Base-by-base conservation (phyloP, 1,140 invertebrate genomes). In the Cataglyphis hispanica region DNA sequence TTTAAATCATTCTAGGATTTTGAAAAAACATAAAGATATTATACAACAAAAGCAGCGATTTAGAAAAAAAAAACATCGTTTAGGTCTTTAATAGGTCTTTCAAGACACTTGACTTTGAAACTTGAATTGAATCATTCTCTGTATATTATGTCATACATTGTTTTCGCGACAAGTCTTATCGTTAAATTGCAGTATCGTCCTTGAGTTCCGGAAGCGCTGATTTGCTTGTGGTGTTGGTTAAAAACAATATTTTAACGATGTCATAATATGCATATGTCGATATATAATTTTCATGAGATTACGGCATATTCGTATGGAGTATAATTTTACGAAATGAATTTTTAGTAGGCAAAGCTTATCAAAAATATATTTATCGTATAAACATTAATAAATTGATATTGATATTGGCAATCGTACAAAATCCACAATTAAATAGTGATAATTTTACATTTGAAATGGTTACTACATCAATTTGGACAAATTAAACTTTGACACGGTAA, bases 111-210 rank as follows among this genome's bases (percentile, higher is more conserved):
- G 13, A 80, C 16, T 13, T 19, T 22, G 13, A 66, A 67, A n/a
- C 13, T 66, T 5, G 11, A 22, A 22, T n/a, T 6, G 13, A 22
- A 40, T 58, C 25, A 34, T 43, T 10, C 4, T 31, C 0, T 16
- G 11, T 58, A 25, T n/a, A 19, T 58, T 31, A 31, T 11, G 19
- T 3, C 25, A 22, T 34, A 37, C 53, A 34, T 7, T 8, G 31
- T n/a, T 53, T 69, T n/a, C 34, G 11, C 34, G 76, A 70, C 53
- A 43, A 13, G 31, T 74, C 19, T 83, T 83, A 83, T 72, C 78
- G 13, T n/a, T 22, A 40, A 31, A 22, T 13, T 60, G 37, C 58
- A 11, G 16, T 16, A 25, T 27, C 27, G 78, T 8, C 53, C 78
- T 74, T 83, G 67, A 50, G 11, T n/a, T 34, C 46, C 78, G 67